Evolutionary conservation across 2,888 invertebrate species (phyloP).

Genomic region (Sisyra terminalis): DNA sequence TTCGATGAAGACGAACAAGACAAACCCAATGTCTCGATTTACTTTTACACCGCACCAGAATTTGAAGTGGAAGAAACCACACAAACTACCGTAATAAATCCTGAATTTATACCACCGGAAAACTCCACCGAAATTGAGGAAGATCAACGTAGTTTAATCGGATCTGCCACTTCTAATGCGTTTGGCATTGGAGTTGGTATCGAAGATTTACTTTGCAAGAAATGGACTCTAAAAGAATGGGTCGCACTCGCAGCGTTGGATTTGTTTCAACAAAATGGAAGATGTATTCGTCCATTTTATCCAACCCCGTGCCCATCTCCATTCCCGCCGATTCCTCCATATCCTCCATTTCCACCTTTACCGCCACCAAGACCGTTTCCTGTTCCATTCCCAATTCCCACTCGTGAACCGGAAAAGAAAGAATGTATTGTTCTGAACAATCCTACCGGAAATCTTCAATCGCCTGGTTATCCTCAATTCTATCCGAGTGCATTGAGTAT

Average conservation of each 20-base stretch:
- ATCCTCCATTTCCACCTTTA: not conserved
- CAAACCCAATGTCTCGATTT: conserved; percentile 13
- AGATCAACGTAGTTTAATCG: too few relatives aligned
- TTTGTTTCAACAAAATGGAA: conserved; percentile 6
- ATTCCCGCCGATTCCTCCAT: not conserved
- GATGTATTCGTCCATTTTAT: not conserved
- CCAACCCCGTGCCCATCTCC: not conserved
- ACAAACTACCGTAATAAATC: not conserved
- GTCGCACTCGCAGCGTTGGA: not conserved
- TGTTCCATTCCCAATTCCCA: not conserved
- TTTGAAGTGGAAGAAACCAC: conserved; percentile 12
- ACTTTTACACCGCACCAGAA: conserved; percentile 19
- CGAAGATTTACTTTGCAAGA: conserved; percentile 4
- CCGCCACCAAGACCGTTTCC: not conserved
- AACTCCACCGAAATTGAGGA: conserved; percentile 19
- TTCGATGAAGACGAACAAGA: conserved; percentile 5
- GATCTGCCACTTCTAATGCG: too few relatives aligned
- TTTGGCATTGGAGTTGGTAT: not conserved
- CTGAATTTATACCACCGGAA: conserved; percentile 7
- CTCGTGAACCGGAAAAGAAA: not conserved
- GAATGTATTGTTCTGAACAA: conserved; percentile 22
- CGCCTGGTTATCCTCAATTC: conserved; percentile 27
- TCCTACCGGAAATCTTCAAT: conserved; percentile 24
- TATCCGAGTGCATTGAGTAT: conserved; percentile 26
- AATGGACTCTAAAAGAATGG: conserved; percentile 7